Conservation (phyloP, 2,888 invertebrate species). For the Rhorus exstirpatorius region DNA sequence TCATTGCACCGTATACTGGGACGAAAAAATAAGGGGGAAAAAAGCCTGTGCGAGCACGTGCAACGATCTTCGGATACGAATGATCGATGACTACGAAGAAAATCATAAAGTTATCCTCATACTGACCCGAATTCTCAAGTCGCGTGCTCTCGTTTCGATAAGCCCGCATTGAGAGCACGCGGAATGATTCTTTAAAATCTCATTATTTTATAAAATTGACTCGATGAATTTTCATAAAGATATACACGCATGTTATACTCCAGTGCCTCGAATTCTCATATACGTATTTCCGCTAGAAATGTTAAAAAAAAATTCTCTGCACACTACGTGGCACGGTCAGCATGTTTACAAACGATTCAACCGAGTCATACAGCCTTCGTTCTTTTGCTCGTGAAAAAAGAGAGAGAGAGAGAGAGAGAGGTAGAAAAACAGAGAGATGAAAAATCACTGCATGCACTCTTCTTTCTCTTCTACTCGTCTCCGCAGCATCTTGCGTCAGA, state of each 20-base stretch:
- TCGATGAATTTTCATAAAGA: background rate
- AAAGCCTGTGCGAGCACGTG: too few species aligned
- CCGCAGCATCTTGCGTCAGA: constrained; percentile 64
- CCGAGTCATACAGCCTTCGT: constrained; percentile 53
- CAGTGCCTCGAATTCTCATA: constrained; percentile 38
- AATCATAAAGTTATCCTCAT: constrained; percentile 37
- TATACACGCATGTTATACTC: constrained; percentile 3
- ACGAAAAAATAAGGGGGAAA: too few species aligned
- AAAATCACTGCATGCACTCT: constrained; percentile 28
- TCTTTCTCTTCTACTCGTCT: constrained; percentile 22
- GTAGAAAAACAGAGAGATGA: too few species aligned
- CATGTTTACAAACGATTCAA: constrained; percentile 66
- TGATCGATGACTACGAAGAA: constrained; percentile 49
- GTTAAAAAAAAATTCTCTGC: constrained; percentile 14
- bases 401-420: background rate
- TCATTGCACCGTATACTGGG: too few species aligned
- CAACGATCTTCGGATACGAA: too few species aligned
- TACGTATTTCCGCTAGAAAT: constrained; percentile 20
- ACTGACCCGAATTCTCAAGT: constrained; percentile 44
- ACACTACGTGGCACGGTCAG: constrained; percentile 26
- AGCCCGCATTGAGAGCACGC: background rate
- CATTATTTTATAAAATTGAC: constrained; percentile 31
- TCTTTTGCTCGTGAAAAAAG: constrained; percentile 29
- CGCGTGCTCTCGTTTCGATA: background rate
- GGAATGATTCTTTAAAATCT: constrained; percentile 48